phyloP scores from a whole-genome alignment of 2,888 invertebrate genomes.

The Uloborus plumipes region DNA sequence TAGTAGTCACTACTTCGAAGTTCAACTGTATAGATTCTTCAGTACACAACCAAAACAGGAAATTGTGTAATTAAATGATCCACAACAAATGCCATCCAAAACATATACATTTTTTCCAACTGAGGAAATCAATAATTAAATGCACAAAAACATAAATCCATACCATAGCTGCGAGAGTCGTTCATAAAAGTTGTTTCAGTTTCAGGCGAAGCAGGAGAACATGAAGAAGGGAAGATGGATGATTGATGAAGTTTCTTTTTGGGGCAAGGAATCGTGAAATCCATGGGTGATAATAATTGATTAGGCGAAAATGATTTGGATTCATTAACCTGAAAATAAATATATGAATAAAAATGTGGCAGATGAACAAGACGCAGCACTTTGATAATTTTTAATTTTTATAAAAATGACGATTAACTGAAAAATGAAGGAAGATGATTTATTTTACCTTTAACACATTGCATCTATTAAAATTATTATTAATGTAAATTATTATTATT shows the following conservation, averaged over 20 bases:
- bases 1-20: too few species aligned
- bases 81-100: too few species aligned
- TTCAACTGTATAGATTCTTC: too few species aligned
- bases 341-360: not conserved
- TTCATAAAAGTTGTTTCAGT: slow-evolving; percentile 24
- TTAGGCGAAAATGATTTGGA: slow-evolving; percentile 46
- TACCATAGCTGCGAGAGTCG: slow-evolving; percentile 19
- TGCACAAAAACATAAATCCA: not conserved
- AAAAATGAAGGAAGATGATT: too few species aligned
- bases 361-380: not conserved
- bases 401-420: too few species aligned
- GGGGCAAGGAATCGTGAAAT: slow-evolving; percentile 39
- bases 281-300: slow-evolving; percentile 53
- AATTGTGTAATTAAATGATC: too few species aligned
- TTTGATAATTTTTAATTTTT: not conserved
- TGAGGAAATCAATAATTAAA: too few species aligned
- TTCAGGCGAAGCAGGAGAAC: slow-evolving; percentile 56
- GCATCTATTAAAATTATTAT: too few species aligned
- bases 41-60: too few species aligned
- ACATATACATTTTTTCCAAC: too few species aligned
- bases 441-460: too few species aligned
- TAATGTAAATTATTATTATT: too few species aligned
- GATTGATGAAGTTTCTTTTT: slow-evolving; percentile 24
- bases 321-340: slow-evolving; percentile 34
- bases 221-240: slow-evolving; percentile 32